phyloP scores from a whole-genome alignment of 1,140 invertebrate genomes.

The Plutomurus gul region DNA sequence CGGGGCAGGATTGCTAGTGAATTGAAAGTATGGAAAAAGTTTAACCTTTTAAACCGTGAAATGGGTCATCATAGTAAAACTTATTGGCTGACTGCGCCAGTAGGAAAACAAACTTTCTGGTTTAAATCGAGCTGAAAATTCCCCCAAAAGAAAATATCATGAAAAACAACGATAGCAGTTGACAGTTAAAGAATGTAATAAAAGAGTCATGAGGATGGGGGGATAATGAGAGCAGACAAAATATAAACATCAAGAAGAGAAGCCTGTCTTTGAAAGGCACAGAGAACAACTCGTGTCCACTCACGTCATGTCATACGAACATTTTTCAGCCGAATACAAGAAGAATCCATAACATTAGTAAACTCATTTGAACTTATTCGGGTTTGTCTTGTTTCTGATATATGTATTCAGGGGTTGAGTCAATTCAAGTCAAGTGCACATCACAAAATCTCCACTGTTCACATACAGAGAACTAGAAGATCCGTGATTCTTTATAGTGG shows the following conservation, averaged over 20 bases:
- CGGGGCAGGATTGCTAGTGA: no score
- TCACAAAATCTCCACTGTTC: background rate
- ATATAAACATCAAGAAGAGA: slow-evolving; percentile 17
- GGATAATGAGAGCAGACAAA: slow-evolving; percentile 20
- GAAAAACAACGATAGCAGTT: slow-evolving; percentile 17
- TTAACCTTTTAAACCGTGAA: background rate
- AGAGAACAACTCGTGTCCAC: background rate
- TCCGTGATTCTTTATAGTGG: no score
- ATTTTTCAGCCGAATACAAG: no score
- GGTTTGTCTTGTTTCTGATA: no score
- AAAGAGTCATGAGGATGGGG: background rate
- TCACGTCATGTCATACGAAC: no score
- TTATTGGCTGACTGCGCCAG: no score
- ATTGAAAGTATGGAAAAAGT: slow-evolving; percentile 13
- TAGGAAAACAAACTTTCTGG: background rate
- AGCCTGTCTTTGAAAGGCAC: background rate
- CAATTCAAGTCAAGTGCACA: background rate
- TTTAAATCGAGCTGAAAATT: slow-evolving; percentile 22
- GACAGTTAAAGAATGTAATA: slow-evolving; percentile 24
- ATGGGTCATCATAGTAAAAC: background rate
- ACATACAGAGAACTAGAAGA: no score
- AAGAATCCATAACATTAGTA: no score
- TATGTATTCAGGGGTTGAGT: background rate
- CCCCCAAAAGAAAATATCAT: background rate
- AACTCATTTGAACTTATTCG: no score